Evolutionary conservation across 2,888 invertebrate genomes (phyloP), one percentile per base, ranked within the genome.

Genomic region (Brachypalpus laphriformis): DNA sequence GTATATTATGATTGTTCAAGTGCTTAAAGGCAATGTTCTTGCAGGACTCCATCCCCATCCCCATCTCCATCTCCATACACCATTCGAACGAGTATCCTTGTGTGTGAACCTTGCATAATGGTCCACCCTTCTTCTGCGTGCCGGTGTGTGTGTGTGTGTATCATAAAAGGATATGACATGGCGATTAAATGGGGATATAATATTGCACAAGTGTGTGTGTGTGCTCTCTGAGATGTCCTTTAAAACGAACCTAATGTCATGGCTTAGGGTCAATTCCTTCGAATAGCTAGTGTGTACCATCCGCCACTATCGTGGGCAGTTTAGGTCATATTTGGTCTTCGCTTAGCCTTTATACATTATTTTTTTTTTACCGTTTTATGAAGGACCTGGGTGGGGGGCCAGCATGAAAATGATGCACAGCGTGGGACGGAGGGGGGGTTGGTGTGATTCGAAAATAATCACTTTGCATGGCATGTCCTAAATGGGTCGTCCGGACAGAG

Each of bases 151-250:
- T 34, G 54, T 66, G 47, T 56, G 61, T 82, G 42, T 63, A 56
- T 63, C 80, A 80, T 80, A 83, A 78, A 83, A 63, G 70, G 51
- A 83, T 80, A 80, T 83, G 74, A 80, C 80, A 75, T 75, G 83
- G 5, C 83, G 83, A 83, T 83, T 78, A 75, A 70, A 78, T 78
- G 63, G 70, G 57, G 49, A 68, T 68, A 82, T 66, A 65, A 71
- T 77, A 47, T 49, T 57, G 57, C 40, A 49, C 49, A 16, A 47
- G 54, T 63, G 47, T 51, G 57, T 54, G 71, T 37, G 56, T 16
- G 25, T 45, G 40, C 76, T 63, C 18, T 63, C 31, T 45, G n/a
- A 25, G 8, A n/a, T 68, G 51, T 34, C 57, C 65, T 76, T 71
- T 66, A 59, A 82, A 74, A 57, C 37, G 57, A 76, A 47, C 65